phyloP scores from a whole-genome alignment of 1,140 invertebrate genomes.

The Atta texana region DNA sequence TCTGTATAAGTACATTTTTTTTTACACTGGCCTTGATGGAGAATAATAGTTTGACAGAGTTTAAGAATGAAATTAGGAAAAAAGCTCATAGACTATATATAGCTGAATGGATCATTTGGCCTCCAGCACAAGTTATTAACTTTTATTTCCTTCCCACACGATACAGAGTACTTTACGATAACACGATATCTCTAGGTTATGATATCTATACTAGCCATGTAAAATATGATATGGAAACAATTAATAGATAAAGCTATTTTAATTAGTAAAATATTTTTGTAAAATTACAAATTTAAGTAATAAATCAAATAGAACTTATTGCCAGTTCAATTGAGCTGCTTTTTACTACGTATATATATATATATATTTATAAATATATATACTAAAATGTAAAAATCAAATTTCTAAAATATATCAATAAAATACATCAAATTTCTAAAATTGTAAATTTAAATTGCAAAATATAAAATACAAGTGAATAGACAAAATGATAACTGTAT shows the following conservation, averaged over 20 bases:
- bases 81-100: constrained; percentile 93
- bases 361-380: neutral
- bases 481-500: neutral
- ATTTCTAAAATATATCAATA: neutral
- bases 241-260: neutral
- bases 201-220: constrained; percentile 97
- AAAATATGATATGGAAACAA: constrained; percentile 88
- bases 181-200: constrained; percentile 95
- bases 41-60: constrained; percentile 88
- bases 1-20: constrained; percentile 94
- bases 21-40: constrained; percentile 92
- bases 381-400: neutral
- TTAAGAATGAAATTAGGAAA: constrained; percentile 90
- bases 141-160: constrained; percentile 94
- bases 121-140: constrained; percentile 94
- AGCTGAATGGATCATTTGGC: constrained; percentile 94
- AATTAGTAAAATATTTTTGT: constrained; percentile 20
- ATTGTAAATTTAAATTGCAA: neutral
- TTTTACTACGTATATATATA: neutral
- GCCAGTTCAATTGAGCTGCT: neutral
- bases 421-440: neutral
- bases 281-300: constrained; percentile 39
- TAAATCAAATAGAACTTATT: constrained; percentile 14
- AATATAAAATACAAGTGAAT: neutral
- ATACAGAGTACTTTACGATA: constrained; percentile 96